Base-by-base conservation (phyloP, 2,113 vertebrate genomes). In the Bathybates hornii region DNA sequence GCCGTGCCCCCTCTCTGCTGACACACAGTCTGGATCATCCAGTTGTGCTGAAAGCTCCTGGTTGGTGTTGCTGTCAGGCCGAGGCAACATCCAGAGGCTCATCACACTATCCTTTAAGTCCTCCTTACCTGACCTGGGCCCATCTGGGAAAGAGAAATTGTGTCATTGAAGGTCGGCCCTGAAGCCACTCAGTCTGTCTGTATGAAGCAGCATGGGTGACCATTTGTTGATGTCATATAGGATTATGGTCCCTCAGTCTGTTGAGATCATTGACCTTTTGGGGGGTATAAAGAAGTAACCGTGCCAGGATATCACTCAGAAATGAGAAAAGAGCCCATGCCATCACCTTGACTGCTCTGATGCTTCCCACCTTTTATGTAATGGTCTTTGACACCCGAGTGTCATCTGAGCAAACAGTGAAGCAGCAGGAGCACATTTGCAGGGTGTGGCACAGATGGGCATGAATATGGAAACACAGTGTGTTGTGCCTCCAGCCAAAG, bases 361-460 rank as follows among this genome's bases (percentile, higher is more conserved):
- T 80, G 68, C 88, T 66, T 87, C 84, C 91, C 88, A 80, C 85
- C 80, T 90, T 91, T 92, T 85, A 87, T 76, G 66, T 89, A 89
- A 94, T 87, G 82, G 85, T 84, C 83, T 92, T 81, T 93, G 91
- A 93, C 92, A 93, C 68, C 53, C 13, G 17, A 41, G 84, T 92
- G 94, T 93, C 87, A 85, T 88, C 81, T 89, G 82, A 88, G 45
- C 84, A 89, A 94, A 92, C 93, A 80, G 90, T 34, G 87, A 73
- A 93, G 89, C 94, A 94, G 92, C 89, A 83, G 92, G 91, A 89
- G 83, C 63, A 80, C 89, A 79, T 81, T 86, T 86, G 81, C 80
- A 80, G 85, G 95, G 93, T 92, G 94, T 92, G 91, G 92, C 81
- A 87, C 95, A 94, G 95, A 94, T 95, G 95, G 95, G 87, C 91